Evolutionary conservation across 2,888 invertebrate genomes (phyloP), one percentile per base, ranked within the genome.

Genomic region (Periphyllus acericola): DNA sequence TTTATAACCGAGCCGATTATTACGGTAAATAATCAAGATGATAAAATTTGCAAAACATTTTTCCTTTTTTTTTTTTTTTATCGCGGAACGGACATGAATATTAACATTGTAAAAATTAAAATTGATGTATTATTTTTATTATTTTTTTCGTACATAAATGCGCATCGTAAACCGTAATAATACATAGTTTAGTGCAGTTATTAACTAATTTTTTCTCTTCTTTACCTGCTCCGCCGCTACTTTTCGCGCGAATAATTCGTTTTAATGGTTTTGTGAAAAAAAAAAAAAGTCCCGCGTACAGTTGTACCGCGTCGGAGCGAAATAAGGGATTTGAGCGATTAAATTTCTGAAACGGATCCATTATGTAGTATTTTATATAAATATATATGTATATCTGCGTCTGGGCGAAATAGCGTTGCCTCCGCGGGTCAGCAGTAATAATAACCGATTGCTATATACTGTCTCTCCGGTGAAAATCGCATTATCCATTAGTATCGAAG

Each of bases 391-490:
- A 36, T 60, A 60, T 79, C 25, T 60, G 34, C 25, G 80, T 81
- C 11, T 71, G 68, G 46, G 29, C 34, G 21, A 80, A 80, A 60
- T 80, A 36, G 17, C 36, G 60, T 6, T 55, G 25, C 60, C 75
- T 71, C 11, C 68, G 68, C 29, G n/a, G 68, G n/a, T 11, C 68
- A 68, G 29, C 29, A 68, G 29, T 11, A 29, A 25, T 78, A 78
- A 68, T 78, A 76, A 85, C 78, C 71, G 71, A 79, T 85, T 79
- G 34, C 84, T 66, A n/a, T n/a, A n/a, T n/a, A 79, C 78, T 79
- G 68, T 85, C 78, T 85, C 78, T 79, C 78, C 85, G 85, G 84
- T 85, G 71, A 85, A 85, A 83, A 79, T 79, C 71, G 32, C 71
- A 52, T 85, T 85, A 84, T 55, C 71, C 78, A 85, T 71, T 71